phyloP scores from a whole-genome alignment of 1,140 invertebrate genomes.

The Drosophila athabasca region DNA sequence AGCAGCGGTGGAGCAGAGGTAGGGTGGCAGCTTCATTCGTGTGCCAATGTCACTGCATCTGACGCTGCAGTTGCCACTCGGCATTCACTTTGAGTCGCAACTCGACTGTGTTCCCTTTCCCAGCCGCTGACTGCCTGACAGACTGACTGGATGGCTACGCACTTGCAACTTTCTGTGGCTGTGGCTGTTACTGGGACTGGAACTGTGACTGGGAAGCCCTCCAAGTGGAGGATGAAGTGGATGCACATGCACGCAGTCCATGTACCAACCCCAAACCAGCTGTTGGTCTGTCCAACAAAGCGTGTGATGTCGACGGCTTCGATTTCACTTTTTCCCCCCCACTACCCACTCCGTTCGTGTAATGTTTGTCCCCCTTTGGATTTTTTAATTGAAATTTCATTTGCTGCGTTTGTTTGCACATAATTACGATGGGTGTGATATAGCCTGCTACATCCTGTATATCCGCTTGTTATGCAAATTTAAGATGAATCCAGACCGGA shows the following conservation, averaged over 20 bases:
- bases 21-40: constrained; percentile 24
- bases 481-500: constrained; percentile 32
- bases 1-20: constrained; percentile 1
- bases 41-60: constrained; percentile 76
- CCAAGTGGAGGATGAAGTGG: constrained; percentile 44
- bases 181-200: constrained; percentile 10
- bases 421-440: constrained; percentile 66
- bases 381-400: constrained; percentile 78
- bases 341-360: constrained; percentile 4
- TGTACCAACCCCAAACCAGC: neutral
- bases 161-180: constrained; percentile 26
- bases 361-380: constrained; percentile 14
- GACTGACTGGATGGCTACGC: constrained; percentile 26
- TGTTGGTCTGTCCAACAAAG: constrained; percentile 45
- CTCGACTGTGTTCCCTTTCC: constrained; percentile 26
- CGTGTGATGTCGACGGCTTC: constrained; percentile 65
- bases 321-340: constrained; percentile 71
- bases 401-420: constrained; percentile 74
- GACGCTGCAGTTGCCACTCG: constrained; percentile 62
- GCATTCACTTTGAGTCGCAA: constrained; percentile 33
- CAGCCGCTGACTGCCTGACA: neutral
- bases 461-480: constrained; percentile 57
- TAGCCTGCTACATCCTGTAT: constrained; percentile 33
- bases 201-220: constrained; percentile 56
- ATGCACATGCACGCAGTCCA: neutral